Percentiles rank a stretch among this genome's conserved stretches.
phyloP scores from a whole-genome alignment of 2,888 invertebrate species.

The Tipula lateralis region DNA sequence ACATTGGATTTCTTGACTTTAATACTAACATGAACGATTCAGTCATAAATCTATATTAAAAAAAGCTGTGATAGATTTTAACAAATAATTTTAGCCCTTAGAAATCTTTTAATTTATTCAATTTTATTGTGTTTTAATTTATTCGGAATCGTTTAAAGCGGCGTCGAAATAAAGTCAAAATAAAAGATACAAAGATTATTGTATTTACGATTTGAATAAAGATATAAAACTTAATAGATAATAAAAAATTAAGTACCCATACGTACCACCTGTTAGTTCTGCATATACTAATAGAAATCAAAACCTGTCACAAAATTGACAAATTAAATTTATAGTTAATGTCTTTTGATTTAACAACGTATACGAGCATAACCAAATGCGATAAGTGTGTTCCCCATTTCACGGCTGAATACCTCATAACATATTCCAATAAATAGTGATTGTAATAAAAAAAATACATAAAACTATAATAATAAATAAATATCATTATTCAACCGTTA shows the following conservation, averaged over 20 bases:
- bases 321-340: neutral
- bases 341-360: neutral
- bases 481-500: slow-evolving; percentile 5
- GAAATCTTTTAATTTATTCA: too few species aligned
- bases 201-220: too few species aligned
- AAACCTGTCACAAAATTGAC: neutral
- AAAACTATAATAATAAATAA: slow-evolving; percentile 24
- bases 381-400: slow-evolving; percentile 19
- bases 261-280: neutral
- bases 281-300: neutral
- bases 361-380: neutral
- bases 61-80: too few species aligned
- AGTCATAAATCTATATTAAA: too few species aligned
- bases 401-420: neutral
- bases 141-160: too few species aligned
- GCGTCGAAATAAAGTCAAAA: too few species aligned
- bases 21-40: too few species aligned
- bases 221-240: too few species aligned
- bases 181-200: too few species aligned
- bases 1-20: too few species aligned
- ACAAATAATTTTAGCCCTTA: too few species aligned
- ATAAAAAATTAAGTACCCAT: neutral
- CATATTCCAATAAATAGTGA: neutral
- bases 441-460: neutral
- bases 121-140: too few species aligned